Base-by-base conservation (phyloP, 2,888 invertebrate species). In the Gandaritis pyraliata region DNA sequence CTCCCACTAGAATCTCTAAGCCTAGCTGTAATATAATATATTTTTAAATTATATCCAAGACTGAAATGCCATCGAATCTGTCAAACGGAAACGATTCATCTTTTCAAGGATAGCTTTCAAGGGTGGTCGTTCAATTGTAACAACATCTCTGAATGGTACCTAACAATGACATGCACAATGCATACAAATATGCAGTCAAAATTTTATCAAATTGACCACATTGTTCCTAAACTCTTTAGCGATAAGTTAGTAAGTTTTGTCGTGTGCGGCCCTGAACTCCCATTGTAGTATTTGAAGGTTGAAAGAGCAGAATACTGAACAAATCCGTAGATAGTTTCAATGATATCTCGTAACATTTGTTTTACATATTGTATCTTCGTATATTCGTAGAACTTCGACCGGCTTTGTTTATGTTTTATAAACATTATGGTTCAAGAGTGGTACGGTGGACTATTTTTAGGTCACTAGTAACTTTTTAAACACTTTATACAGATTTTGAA, bases 331-430 rank as follows among this genome's bases (percentile, higher is more conserved):
- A 11, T 16, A 43, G 16, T 13, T 16, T 43, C 43, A 43, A 33
- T 33, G 33, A 7, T 33, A 33, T 33, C 10, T 33, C 6, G 23
- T 23, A 23, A 41, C 41, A 43, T 43, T 43, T 4, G 8, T 48
- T 48, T 16, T 4, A 50, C n/a, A n/a, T 16, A 38, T 33, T 45
- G 23, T 23, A 23, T 23, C 6, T 23, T 23, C 33, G 8, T 41
- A 6, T 49, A 48, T 18, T 10, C 23, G 12, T 16, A 49, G 12
- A 18, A 23, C 13, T 23, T 23, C 47, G 10, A 23, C 16, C 39
- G 47, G 29, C 39, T 39, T 23, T 55, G 47, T 55, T 48, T 53
- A 53, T 45, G 16, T 45, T 53, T 45, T 45, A 33, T 29, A 41
- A 41, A 41, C 15, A 41, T 15, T 23, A 13, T 16, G 12, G 13